A percentile compares a stretch with the other conserved stretches of the same genome.
phyloP scores from a whole-genome alignment of 2,888 invertebrate genomes.

The Drosophila hamatofila region DNA sequence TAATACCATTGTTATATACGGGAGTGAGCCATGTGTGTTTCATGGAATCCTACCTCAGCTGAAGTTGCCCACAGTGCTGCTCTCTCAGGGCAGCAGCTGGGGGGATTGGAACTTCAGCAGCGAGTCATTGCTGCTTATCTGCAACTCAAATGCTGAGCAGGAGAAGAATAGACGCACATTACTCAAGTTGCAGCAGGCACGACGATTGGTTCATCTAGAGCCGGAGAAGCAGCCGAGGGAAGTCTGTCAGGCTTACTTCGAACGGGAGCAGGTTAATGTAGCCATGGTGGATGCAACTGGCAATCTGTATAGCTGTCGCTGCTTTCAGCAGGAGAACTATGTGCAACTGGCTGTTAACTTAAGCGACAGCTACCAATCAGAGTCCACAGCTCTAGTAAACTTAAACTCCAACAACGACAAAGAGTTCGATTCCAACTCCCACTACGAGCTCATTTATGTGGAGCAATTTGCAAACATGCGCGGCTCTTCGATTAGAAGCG shows the following conservation, averaged over 20 bases:
- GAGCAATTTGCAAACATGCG: constrained; percentile 62
- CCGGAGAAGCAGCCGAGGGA: neutral
- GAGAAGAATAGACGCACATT: constrained; percentile 34
- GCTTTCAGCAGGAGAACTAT: constrained; percentile 18
- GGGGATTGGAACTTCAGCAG: constrained; percentile 53
- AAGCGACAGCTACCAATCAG: neutral
- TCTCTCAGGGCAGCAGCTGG: constrained; percentile 25
- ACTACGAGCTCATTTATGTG: constrained; percentile 25
- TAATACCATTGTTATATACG: constrained; percentile 50
- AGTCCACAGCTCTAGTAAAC: neutral
- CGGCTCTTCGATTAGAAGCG: constrained; percentile 34
- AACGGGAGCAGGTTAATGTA: constrained; percentile 55
- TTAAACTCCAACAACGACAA: neutral
- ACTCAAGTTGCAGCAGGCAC: constrained; percentile 41
- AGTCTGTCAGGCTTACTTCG: constrained; percentile 40
- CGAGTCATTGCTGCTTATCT: constrained; percentile 41
- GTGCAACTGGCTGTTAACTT: constrained; percentile 1
- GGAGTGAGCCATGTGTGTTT: constrained; percentile 46
- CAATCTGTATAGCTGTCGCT: constrained; percentile 46
- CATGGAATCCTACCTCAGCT: constrained; percentile 31
- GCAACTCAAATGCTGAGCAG: constrained; percentile 32
- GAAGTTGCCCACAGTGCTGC: constrained; percentile 36
- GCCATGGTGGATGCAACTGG: constrained; percentile 32
- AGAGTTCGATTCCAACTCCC: neutral
- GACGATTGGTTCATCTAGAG: constrained; percentile 44